phyloP scores from a whole-genome alignment of 2,113 vertebrate species.

The Coregonus clupeaformis region DNA sequence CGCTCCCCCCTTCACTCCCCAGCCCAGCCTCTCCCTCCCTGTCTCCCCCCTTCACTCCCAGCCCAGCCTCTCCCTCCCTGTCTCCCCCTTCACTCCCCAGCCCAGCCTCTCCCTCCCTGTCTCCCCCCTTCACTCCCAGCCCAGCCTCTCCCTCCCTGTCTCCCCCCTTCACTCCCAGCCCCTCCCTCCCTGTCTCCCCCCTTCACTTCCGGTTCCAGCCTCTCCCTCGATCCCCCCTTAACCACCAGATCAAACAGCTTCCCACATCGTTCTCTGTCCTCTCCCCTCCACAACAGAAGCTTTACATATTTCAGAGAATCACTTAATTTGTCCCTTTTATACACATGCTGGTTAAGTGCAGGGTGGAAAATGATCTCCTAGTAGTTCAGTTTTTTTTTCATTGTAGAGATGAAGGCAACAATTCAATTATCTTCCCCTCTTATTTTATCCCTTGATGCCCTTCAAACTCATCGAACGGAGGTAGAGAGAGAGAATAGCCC shows the following conservation, averaged over 20 bases:
- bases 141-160: neutral
- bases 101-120: neutral
- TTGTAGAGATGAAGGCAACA: slow-evolving; percentile 15
- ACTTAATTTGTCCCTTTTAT: slow-evolving; percentile 20
- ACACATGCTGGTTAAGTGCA: slow-evolving; percentile 7
- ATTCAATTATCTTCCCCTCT: slow-evolving; percentile 8
- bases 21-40: neutral
- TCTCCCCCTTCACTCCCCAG: neutral
- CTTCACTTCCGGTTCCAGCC: neutral
- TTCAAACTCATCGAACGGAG: slow-evolving; percentile 11
- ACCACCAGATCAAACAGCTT: slow-evolving; percentile 28
- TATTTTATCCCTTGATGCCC: slow-evolving; percentile 4
- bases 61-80: no score
- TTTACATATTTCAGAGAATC: slow-evolving; percentile 36
- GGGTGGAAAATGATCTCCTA: slow-evolving; percentile 30
- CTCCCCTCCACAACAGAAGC: slow-evolving; percentile 4
- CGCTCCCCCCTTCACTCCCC: neutral
- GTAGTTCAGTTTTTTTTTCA: neutral
- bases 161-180: neutral
- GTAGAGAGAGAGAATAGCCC: neutral
- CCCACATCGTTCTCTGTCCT: slow-evolving; percentile 21
- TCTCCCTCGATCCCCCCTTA: neutral
- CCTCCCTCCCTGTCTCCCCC: no score
- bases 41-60: neutral
- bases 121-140: neutral